phyloP scores from a whole-genome alignment of 2,797 vertebrate genomes.

The Margarornis squamiger region DNA sequence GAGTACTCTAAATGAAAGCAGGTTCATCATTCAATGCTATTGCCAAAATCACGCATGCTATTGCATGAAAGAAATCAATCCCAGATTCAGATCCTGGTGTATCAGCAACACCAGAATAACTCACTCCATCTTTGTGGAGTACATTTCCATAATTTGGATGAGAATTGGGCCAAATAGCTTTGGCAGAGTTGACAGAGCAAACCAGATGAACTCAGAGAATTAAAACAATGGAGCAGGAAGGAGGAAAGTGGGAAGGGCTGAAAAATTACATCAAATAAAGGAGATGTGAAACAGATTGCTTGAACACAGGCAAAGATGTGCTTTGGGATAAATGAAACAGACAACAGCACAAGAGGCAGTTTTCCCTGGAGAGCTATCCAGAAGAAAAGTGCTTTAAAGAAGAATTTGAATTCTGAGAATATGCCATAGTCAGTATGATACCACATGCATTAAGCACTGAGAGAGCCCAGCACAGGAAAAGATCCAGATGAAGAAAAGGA shows the following conservation, averaged over 20 bases:
- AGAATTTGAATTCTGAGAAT: not conserved
- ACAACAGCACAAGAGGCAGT: not conserved
- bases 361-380: not conserved
- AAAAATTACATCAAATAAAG: not conserved
- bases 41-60: not conserved
- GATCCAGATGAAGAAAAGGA: not conserved
- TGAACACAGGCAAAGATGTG: not conserved
- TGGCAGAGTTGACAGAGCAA: not conserved
- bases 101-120: not conserved
- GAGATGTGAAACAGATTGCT: slow-evolving; percentile 5
- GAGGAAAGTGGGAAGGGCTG: not conserved
- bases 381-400: not conserved
- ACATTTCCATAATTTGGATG: not conserved
- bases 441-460: accelerated
- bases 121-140: not conserved
- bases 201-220: not conserved
- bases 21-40: not conserved
- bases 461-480: not conserved
- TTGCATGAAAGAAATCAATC: not conserved
- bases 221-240: not conserved
- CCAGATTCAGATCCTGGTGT: not conserved
- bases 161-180: not conserved
- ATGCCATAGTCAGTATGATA: not conserved
- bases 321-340: not conserved
- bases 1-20: not conserved